Evolutionary conservation across 35 echinoderm and acorn worm genomes (phyloP), one percentile per base, ranked within the genome.

Genomic region (Ophiothrix spiculata): DNA sequence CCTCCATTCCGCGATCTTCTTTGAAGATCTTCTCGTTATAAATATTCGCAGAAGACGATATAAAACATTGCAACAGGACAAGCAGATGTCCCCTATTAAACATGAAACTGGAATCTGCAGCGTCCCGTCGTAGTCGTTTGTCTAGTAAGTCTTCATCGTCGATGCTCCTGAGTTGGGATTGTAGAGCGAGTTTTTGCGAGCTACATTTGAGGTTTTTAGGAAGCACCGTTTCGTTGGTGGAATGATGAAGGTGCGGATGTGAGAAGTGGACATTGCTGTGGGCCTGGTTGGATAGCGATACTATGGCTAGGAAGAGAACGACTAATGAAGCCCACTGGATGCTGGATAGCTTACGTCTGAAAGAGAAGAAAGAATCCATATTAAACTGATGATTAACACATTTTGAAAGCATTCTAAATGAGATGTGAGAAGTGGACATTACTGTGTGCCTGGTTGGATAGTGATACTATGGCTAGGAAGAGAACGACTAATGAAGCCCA

Each of bases 21-120:
- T 97, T 97, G 74, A 97, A 97, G 34, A 97, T 97, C 79, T 97
- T 97, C 38, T 97, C 95, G 33, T 97, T 97, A 77, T 97, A 97
- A n/a, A 97, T 86, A 81, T 97, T 97, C 8, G 95, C 95, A 0
- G 80, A 36, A 34, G 95, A 93, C 1, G 95, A 85, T 35, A 97
- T 83, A 64, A 97, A 93, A 39, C 95, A 97, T 38, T 93, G 88
- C 0, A 91, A 14, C 4, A 97, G 23, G 25, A 97, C 79, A 32
- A 93, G 74, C 1, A 93, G 31, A 86, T 93, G 86, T 15, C 91
- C 91, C 46, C 32, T 39, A 83, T 82, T 49, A 10, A 49, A 19
- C 6, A 49, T 49, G 19, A 49, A 49, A 6, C 6, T 19, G 6
- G 42, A 10, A 49, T 49, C 19, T 6, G 6, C 42, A 10, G 19